Conservation (phyloP, 2,888 invertebrate species). For the Ophion obscuratus region DNA sequence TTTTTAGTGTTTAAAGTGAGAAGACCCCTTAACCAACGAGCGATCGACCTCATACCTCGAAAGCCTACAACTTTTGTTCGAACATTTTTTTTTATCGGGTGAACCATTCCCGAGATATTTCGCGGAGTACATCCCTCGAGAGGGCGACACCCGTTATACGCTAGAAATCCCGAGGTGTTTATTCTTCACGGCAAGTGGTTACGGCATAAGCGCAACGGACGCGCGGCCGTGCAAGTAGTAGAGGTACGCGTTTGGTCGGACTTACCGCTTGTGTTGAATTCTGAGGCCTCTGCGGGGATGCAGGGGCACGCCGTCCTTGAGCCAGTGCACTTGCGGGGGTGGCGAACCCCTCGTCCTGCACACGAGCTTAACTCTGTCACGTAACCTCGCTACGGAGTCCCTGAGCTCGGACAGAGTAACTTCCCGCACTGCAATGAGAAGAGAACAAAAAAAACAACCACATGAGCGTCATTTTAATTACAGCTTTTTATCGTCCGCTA, state of each 20-base stretch:
- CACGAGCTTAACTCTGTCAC: constrained; percentile 83
- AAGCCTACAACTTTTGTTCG: too few relatives aligned
- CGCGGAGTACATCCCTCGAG: too few relatives aligned
- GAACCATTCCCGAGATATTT: too few relatives aligned
- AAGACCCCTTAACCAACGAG: too few relatives aligned
- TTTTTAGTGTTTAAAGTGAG: too few relatives aligned
- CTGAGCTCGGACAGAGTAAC: constrained; percentile 83
- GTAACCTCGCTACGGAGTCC: constrained; percentile 83
- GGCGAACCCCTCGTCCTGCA: constrained; percentile 83
- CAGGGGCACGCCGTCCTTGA: constrained; percentile 82
- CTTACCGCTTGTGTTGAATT: constrained; percentile 83
- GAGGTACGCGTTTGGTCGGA: constrained; percentile 59
- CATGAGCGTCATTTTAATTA: constrained; percentile 31
- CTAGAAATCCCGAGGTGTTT: constrained; percentile 21
- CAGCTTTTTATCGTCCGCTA: constrained; percentile 64
- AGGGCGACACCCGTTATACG: neutral
- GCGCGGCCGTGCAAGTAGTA: constrained; percentile 40
- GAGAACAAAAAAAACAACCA: constrained; percentile 43
- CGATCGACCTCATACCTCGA: too few relatives aligned
- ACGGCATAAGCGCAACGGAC: constrained; percentile 9
- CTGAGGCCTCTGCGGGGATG: constrained; percentile 82
- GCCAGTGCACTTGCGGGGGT: constrained; percentile 83
- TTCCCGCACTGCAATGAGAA: constrained; percentile 80
- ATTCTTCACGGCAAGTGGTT: constrained; percentile 4
- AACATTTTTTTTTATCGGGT: too few relatives aligned